Evolutionary conservation across 1,140 invertebrate species (phyloP), one percentile per base, ranked within the genome.

Genomic region (Pristionchus pacificus): DNA sequence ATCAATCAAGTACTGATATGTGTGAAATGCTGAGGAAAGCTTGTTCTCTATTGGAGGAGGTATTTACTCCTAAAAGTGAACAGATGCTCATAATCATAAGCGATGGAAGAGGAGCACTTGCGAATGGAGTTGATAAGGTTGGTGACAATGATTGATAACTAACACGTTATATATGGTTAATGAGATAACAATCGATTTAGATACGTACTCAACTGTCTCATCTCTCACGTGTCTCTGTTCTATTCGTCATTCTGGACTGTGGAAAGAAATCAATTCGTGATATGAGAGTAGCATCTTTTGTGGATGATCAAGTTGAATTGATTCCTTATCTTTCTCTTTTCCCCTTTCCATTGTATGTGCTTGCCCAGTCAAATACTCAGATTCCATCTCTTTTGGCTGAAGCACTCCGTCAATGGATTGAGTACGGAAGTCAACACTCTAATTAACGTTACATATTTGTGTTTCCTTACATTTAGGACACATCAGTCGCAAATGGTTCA

Each of bases 331-430:
- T 98, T 88, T 93, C 97, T 77, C 88, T 87, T 72, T 99, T 99
- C 85, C 96, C 96, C 3, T 98, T 99, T 83, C 94, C 95, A n/a
- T 98, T 95, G 87, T 99, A 98, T 84, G 88, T 98, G 28, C 91
- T 98, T 77, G 87, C 98, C 3, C 86, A 92, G 67, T 91, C 97
- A 81, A 90, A 97, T 72, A 89, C 90, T 71, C 89, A 89, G 32
- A 85, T 99, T 67, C 95, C 96, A 0, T 86, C 88, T 61, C 91
- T 96, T 2, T 85, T 99, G 3, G 93, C 93, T 79, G 95, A 98
- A 85, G 95, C 95, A 1, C 86, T 99, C 57, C 86, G 95, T 72
- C 95, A 98, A 84, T 99, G 96, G 96, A 98, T 98, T 85, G 95
- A 98, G 75, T 73, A 60, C 57, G 60, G 28, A 32, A 66, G 38